Evolutionary conservation across 2,797 vertebrate genomes (phyloP).

Genomic region (Anomalospiza imberbis): DNA sequence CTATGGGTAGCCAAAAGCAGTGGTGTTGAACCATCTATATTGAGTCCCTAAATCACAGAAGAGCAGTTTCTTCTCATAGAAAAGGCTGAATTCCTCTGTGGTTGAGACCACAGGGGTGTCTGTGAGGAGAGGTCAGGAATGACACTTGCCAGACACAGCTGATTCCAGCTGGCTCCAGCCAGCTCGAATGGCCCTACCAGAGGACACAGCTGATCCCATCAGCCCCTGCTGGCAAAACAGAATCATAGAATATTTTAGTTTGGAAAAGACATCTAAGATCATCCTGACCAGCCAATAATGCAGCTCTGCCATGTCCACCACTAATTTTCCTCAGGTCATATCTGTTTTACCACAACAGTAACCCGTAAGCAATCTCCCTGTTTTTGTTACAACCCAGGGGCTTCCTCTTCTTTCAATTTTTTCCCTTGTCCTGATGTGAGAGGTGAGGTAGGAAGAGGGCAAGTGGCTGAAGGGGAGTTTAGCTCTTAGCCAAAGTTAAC

Average conservation of each 20-base stretch:
- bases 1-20: background rate
- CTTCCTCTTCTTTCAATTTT: background rate
- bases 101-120: background rate
- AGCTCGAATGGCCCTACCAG: background rate
- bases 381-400: background rate
- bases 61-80: background rate
- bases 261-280: background rate
- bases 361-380: background rate
- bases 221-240: background rate
- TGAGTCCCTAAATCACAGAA: background rate
- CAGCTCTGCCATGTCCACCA: background rate
- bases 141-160: background rate
- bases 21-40: rapidly evolving
- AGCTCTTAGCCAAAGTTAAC: background rate
- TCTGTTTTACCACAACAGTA: background rate
- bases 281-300: rapidly evolving
- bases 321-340: background rate
- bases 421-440: background rate
- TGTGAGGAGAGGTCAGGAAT: background rate
- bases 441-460: background rate
- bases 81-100: background rate
- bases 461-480: background rate
- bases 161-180: background rate
- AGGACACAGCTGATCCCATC: background rate
- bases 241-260: background rate